Evolutionary conservation across 1,140 invertebrate species (phyloP).

Genomic region (Ostrea denselamellosa): DNA sequence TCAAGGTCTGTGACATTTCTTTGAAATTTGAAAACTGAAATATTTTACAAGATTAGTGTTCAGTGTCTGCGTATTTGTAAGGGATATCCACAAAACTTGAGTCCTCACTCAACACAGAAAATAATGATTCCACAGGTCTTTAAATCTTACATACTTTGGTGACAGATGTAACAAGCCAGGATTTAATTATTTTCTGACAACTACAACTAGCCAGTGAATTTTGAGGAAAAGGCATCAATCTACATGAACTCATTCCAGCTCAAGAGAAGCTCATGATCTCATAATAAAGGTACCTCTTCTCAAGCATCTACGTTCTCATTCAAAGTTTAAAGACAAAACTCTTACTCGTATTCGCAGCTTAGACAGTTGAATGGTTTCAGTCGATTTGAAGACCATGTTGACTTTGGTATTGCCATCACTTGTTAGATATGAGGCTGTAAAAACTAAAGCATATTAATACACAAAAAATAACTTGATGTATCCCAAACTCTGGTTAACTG

Average conservation of each 20-base stretch:
- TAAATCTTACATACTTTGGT: neutral
- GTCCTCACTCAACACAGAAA: neutral
- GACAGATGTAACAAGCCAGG: neutral
- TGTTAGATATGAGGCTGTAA: constrained; percentile 71
- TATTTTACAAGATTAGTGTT: too few species aligned
- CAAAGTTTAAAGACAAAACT: neutral
- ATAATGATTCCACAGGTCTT: neutral
- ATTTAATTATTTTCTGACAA: neutral
- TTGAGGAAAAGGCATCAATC: too few species aligned
- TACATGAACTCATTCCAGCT: neutral
- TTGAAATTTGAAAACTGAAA: too few species aligned
- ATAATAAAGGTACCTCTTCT: neutral
- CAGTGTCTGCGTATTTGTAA: too few species aligned
- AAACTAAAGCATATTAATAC: constrained; percentile 37
- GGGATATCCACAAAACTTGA: too few species aligned
- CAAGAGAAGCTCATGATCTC: neutral
- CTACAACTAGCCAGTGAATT: neutral
- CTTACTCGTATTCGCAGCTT: constrained; percentile 75
- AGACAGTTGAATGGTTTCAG: constrained; percentile 72
- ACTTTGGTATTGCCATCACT: constrained; percentile 74
- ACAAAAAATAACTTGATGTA: neutral
- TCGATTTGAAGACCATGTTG: constrained; percentile 76
- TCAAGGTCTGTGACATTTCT: too few species aligned
- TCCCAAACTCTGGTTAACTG: neutral
- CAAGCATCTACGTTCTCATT: constrained; percentile 24